Conservation (phyloP, 2,888 invertebrate genomes). For the Chrysolina haemoptera region DNA sequence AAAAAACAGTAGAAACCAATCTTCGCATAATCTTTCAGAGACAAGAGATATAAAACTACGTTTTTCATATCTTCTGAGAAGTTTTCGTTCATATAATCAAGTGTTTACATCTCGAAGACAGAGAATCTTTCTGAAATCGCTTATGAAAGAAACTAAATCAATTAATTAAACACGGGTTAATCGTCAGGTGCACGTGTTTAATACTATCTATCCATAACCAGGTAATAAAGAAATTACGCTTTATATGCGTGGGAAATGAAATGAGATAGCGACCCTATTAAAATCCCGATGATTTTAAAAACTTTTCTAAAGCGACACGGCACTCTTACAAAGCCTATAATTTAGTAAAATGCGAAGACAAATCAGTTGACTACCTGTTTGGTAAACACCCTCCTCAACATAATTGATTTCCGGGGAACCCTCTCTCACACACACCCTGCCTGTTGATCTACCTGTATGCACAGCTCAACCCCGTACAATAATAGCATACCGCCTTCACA, state of each 20-base stretch:
- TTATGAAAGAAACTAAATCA: background rate
- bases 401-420: slow-evolving; percentile 54
- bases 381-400: slow-evolving; percentile 46
- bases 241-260: slow-evolving; percentile 27
- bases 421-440: slow-evolving; percentile 28
- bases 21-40: too few species aligned
- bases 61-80: too few species aligned
- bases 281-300: background rate
- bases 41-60: too few species aligned
- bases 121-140: background rate
- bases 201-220: slow-evolving; percentile 9
- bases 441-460: slow-evolving; percentile 45
- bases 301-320: slow-evolving; percentile 16
- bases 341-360: slow-evolving; percentile 49
- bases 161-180: background rate
- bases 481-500: slow-evolving; percentile 48
- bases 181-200: slow-evolving; percentile 18
- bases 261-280: slow-evolving; percentile 25
- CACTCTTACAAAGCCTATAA: slow-evolving; percentile 41
- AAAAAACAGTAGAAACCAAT: too few species aligned
- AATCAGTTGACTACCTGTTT: slow-evolving; percentile 55
- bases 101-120: too few species aligned
- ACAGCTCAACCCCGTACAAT: slow-evolving; percentile 48
- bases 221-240: slow-evolving; percentile 26
- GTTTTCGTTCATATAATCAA: too few species aligned